Conservation (phyloP, 2,888 invertebrate genomes). For the Rapana venosa region DNA sequence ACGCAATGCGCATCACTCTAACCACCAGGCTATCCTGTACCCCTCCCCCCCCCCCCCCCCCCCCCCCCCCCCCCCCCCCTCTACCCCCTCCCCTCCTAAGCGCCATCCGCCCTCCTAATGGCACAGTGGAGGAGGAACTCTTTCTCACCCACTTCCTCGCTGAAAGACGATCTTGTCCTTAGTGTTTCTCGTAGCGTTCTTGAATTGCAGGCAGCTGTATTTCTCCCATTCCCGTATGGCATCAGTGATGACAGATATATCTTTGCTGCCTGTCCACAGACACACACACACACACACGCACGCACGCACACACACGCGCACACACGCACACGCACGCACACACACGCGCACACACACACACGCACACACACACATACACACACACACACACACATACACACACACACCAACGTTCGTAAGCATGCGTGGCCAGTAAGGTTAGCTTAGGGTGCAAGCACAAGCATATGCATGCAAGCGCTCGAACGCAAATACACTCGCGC, state of each 20-base stretch:
- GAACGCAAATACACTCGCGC: too few species aligned
- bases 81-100: too few species aligned
- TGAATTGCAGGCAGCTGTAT: constrained; percentile 65
- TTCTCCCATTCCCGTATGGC: constrained; percentile 65
- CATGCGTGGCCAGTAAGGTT: too few species aligned
- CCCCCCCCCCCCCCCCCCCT: too few species aligned
- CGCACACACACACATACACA: neutral
- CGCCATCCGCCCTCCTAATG: too few species aligned
- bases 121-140: too few species aligned
- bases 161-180: constrained; percentile 46
- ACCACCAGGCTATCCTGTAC: too few species aligned
- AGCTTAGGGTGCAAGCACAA: too few species aligned
- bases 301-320: constrained; percentile 22
- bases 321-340: neutral
- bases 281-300: neutral
- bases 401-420: too few species aligned
- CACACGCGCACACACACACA: constrained; percentile 4
- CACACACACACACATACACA: neutral
- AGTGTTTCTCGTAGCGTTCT: neutral
- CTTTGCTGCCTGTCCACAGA: neutral
- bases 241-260: constrained; percentile 35
- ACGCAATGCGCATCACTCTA: too few species aligned
- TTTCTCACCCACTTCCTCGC: constrained; percentile 74
- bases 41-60: too few species aligned
- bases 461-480: too few species aligned